These are phyloP conservation scores for Druon quercuslanigerum DNA, from an alignment of 1,140 invertebrate genomes.

Conservation along the genomic window DNA sequence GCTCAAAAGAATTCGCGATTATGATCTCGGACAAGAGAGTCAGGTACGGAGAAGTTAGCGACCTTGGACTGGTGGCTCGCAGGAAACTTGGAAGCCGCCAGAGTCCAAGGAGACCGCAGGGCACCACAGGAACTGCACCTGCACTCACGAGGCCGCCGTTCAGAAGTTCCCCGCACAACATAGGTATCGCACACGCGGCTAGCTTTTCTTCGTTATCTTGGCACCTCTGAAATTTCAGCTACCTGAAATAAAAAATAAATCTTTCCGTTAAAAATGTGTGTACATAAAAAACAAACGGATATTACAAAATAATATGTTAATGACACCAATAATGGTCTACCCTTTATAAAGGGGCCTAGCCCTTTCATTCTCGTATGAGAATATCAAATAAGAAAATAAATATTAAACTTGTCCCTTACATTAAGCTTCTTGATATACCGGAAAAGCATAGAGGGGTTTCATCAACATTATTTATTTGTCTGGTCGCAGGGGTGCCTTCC, in stretches of 20 bases:
- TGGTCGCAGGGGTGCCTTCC: too few species aligned
- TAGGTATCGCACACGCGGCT: constrained; percentile 67
- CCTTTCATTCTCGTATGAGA: too few species aligned
- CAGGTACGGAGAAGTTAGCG: constrained; percentile 69
- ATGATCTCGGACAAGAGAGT: constrained; percentile 70
- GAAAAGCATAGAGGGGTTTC: too few species aligned
- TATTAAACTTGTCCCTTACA: too few species aligned
- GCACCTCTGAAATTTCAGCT: constrained; percentile 51
- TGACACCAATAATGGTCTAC: neutral
- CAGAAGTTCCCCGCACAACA: constrained; percentile 76
- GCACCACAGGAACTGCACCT: constrained; percentile 72
- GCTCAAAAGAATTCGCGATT: constrained; percentile 61
- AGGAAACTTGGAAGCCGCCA: constrained; percentile 73
- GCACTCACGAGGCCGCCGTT: constrained; percentile 75
- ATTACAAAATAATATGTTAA: neutral
- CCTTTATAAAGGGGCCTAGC: too few species aligned
- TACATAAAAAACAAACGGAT: neutral
- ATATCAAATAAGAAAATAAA: too few species aligned
- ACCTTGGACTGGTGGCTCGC: constrained; percentile 67
- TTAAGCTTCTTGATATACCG: too few species aligned
- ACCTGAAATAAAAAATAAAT: constrained; percentile 36
- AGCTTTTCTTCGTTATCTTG: constrained; percentile 58
- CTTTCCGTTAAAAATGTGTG: neutral
- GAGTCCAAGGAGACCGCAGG: constrained; percentile 70
- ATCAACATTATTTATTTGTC: too few species aligned